Percentiles rank a stretch among this genome's conserved stretches.
Evolutionary conservation across 2,888 invertebrate species (phyloP).

Genomic region (Morpho achilles): DNA sequence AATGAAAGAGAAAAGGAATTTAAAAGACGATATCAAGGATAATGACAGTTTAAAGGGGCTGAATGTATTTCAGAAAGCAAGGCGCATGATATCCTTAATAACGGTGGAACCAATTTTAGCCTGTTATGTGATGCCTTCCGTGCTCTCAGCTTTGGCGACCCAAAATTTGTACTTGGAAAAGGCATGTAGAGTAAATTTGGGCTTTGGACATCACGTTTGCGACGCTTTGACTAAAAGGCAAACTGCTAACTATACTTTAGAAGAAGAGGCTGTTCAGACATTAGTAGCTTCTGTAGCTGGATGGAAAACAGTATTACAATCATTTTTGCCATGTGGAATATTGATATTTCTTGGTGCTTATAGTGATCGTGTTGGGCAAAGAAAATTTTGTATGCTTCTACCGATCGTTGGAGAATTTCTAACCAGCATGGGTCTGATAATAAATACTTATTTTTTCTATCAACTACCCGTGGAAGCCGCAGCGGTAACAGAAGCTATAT

Average conservation of each 20-base stretch:
- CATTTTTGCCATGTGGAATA: slow-evolving; percentile 87
- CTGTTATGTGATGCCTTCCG: slow-evolving; percentile 83
- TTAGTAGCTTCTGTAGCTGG: slow-evolving; percentile 89
- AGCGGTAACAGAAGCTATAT: slow-evolving; percentile 88
- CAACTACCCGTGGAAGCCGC: slow-evolving; percentile 89
- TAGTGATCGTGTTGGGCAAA: slow-evolving; percentile 83
- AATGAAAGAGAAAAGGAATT: slow-evolving; percentile 38
- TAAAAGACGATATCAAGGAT: slow-evolving; percentile 39
- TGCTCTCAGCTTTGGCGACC: slow-evolving; percentile 86
- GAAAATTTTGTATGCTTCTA: slow-evolving; percentile 90
- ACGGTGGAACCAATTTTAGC: slow-evolving; percentile 88
- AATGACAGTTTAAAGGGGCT: slow-evolving; percentile 67
- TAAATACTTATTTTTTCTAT: slow-evolving; percentile 89
- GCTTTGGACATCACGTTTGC: slow-evolving; percentile 85
- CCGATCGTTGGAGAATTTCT: slow-evolving; percentile 90
- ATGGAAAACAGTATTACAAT: slow-evolving; percentile 92
- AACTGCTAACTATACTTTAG: slow-evolving; percentile 79
- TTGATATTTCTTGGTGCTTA: slow-evolving; percentile 91
- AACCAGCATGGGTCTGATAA: slow-evolving; percentile 86
- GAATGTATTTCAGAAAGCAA: slow-evolving; percentile 76
- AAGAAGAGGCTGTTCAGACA: slow-evolving; percentile 84
- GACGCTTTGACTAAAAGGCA: slow-evolving; percentile 86
- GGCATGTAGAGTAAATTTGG: slow-evolving; percentile 90
- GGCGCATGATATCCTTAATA: slow-evolving; percentile 80
- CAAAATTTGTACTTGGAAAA: slow-evolving; percentile 93